Evolutionary conservation across 2,888 invertebrate genomes (phyloP).

Genomic region (Norana najaformis): DNA sequence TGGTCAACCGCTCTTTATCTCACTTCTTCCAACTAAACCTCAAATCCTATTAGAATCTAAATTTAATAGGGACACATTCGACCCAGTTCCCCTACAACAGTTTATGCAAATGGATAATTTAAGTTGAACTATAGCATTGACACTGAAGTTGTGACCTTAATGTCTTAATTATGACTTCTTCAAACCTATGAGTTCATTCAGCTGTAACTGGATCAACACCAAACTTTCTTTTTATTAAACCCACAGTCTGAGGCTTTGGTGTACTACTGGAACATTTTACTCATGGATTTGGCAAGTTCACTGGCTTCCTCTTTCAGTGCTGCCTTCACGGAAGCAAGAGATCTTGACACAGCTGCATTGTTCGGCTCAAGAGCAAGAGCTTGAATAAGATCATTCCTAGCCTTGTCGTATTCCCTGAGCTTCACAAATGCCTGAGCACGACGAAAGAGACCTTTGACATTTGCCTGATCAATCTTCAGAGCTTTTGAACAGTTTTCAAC

Average conservation of each 20-base stretch:
- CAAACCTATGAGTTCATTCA: neutral
- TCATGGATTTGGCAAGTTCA: neutral
- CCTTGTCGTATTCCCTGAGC: slow-evolving; percentile 40
- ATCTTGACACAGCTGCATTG: slow-evolving; percentile 41
- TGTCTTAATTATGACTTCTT: neutral
- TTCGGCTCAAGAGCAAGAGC: slow-evolving; percentile 41
- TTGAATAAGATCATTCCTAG: slow-evolving; percentile 38
- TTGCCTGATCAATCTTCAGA: slow-evolving; percentile 73
- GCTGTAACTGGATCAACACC: neutral
- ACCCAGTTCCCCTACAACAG: neutral
- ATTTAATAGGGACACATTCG: neutral
- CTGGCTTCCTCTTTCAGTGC: slow-evolving; percentile 37
- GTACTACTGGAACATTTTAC: slow-evolving; percentile 21
- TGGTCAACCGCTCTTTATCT: too few relatives aligned
- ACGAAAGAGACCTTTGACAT: slow-evolving; percentile 85
- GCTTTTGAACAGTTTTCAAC: slow-evolving; percentile 76
- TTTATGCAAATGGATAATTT: neutral
- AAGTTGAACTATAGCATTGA: too few relatives aligned
- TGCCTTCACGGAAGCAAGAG: slow-evolving; percentile 33
- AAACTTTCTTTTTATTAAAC: neutral
- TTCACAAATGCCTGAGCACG: slow-evolving; percentile 69
- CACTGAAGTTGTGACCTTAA: neutral
- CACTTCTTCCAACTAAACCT: neutral
- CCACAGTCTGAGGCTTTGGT: neutral
- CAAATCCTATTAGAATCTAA: neutral